Evolutionary conservation across 1,140 invertebrate species (phyloP).

Genomic region (Trichonephila inaurata): DNA sequence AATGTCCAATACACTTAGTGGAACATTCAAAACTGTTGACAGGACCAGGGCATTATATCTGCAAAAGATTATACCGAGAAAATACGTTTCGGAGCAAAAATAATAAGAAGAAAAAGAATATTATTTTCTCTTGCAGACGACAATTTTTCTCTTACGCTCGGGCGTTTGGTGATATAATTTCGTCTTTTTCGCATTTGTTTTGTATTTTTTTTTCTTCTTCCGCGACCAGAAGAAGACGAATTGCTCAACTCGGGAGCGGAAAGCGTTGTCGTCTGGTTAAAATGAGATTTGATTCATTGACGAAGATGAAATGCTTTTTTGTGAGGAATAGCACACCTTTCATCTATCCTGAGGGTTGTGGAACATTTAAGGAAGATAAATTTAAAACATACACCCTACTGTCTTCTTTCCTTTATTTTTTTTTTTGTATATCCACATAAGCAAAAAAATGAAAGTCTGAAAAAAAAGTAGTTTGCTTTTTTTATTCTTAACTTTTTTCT

Average conservation of each 20-base stretch:
- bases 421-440: not conserved
- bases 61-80: not conserved
- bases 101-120: not conserved
- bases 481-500: not conserved
- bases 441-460: too few species aligned
- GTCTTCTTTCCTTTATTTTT: not conserved
- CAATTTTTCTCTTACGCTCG: constrained; percentile 11
- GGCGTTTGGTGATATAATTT: constrained; percentile 27
- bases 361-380: constrained; percentile 11
- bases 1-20: not conserved
- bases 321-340: not conserved
- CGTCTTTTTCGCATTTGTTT: not conserved
- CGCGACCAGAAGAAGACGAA: constrained; percentile 23
- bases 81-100: not conserved
- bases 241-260: constrained; percentile 27
- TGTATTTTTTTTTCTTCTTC: not conserved
- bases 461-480: not conserved
- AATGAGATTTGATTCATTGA: constrained; percentile 47
- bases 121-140: not conserved
- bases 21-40: constrained; percentile 18
- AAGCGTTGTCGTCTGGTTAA: constrained; percentile 28
- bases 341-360: not conserved
- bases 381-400: not conserved
- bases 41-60: not conserved
- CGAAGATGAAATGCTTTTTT: constrained; percentile 43